Evolutionary conservation across 2,113 vertebrate species (phyloP), one percentile per base, ranked within the genome.

Genomic region (Callorhinus ursinus): DNA sequence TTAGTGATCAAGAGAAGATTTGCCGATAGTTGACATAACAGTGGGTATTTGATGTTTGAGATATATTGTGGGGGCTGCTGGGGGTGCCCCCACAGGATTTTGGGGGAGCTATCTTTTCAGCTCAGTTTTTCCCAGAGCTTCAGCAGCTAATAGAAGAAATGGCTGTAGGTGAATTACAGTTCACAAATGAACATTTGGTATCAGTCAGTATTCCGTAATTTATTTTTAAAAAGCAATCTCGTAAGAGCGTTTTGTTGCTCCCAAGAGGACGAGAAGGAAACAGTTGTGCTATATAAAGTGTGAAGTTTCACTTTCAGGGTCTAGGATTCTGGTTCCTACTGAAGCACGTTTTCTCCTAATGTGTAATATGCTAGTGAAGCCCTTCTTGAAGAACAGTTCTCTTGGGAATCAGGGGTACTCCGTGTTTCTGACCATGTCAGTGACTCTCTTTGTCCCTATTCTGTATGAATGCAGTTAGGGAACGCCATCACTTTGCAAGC

Each of bases 201-300:
- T 33, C 51, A n/a, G 71, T 77, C 61, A 39, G 53, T 33, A 53
- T 65, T 84, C 71, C 19, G 31, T 85, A 69, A 59, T 72, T 93
- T 83, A 21, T 63, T 82, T 72, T 80, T 24, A 33, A 57, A 87
- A 83, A 31, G 24, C n/a, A 67, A 0, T 80, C 39, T 88, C 15
- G 21, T 72, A 79, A 85, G 49, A 76, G 33, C 18, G 21, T 59
- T 36, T 22, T 77, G n/a, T 53, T 87, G 51, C 21, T 90, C 14
- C 42, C 22, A n/a, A 82, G 91, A 93, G 69, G 77, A 89, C 87
- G 81, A 42, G 83, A 93, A 84, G 39, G 53, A 53, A 85, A 36
- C 33, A 39, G 88, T 76, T 46, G 24, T 57, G 7, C 74, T 63
- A 1, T 28, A 9, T 5, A 28, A 57, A 67, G 4, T 51, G 13